Conservation (phyloP, 2,113 vertebrate genomes). For the Dryoscopus gambensis region DNA sequence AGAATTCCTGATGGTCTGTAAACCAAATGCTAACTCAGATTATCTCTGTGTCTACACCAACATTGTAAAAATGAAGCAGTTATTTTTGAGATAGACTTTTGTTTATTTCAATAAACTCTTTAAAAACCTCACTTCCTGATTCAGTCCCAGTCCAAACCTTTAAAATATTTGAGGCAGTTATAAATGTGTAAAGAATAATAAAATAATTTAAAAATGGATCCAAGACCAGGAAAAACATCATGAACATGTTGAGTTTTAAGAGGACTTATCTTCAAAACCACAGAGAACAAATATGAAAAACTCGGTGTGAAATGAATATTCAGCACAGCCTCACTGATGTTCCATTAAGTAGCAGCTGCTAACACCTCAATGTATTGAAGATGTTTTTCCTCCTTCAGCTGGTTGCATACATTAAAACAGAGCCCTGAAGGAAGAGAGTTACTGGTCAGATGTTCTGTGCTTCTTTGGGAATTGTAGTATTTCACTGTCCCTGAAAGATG, state of each 20-base stretch:
- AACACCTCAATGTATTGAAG: background rate
- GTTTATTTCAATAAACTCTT: background rate
- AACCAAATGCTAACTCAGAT: background rate
- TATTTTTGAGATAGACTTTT: background rate
- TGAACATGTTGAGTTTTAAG: background rate
- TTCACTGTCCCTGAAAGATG: background rate
- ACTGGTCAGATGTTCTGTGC: fast-evolving
- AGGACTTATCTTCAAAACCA: background rate
- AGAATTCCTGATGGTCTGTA: background rate
- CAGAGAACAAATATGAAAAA: background rate
- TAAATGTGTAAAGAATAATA: background rate
- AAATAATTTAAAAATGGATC: too few relatives aligned
- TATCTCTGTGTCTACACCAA: background rate
- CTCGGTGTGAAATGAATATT: background rate
- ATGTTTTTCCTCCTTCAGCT: background rate
- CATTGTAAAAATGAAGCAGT: background rate
- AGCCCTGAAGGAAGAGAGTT: background rate
- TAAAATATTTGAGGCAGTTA: background rate
- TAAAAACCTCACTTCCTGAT: background rate
- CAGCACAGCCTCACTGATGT: background rate
- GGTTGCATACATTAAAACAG: background rate
- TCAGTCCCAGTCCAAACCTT: background rate
- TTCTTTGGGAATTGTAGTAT: background rate
- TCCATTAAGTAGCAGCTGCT: background rate
- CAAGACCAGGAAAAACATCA: background rate